Evolutionary conservation across 1,140 invertebrate genomes (phyloP).

Genomic region (Papilio dardanus): DNA sequence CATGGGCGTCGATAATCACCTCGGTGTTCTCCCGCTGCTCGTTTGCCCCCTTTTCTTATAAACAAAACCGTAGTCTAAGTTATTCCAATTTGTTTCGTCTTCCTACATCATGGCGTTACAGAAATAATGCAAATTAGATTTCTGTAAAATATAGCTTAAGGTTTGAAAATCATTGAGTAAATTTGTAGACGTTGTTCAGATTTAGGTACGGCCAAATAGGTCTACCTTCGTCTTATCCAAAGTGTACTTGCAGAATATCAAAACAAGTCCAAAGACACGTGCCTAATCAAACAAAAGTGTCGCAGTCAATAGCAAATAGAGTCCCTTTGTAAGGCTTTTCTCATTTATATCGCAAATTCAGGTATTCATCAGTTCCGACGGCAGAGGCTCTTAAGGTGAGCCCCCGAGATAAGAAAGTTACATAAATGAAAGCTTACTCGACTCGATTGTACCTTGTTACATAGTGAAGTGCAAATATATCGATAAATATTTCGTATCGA

Average conservation of each 20-base stretch:
- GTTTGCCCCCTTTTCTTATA: too few species aligned
- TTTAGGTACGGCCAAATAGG: background rate
- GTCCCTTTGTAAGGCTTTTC: conserved; percentile 35
- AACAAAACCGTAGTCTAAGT: too few species aligned
- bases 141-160: too few species aligned
- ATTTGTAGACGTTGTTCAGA: background rate
- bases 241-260: conserved; percentile 20
- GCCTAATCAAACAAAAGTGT: conserved; percentile 31
- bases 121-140: too few species aligned
- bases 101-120: too few species aligned
- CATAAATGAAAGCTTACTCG: conserved; percentile 62
- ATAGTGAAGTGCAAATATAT: conserved; percentile 36
- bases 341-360: conserved; percentile 46
- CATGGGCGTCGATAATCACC: too few species aligned
- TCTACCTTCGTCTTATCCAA: background rate
- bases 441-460: conserved; percentile 41
- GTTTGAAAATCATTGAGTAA: background rate
- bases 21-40: too few species aligned
- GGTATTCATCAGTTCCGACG: conserved; percentile 45
- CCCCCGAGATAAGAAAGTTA: conserved; percentile 58
- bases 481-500: conserved; percentile 34
- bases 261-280: conserved; percentile 29
- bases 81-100: too few species aligned
- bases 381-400: conserved; percentile 49
- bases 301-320: conserved; percentile 33